Evolutionary conservation across 2,888 invertebrate species (phyloP), one percentile per base, ranked within the genome.

Genomic region (Dendrolimus pini): DNA sequence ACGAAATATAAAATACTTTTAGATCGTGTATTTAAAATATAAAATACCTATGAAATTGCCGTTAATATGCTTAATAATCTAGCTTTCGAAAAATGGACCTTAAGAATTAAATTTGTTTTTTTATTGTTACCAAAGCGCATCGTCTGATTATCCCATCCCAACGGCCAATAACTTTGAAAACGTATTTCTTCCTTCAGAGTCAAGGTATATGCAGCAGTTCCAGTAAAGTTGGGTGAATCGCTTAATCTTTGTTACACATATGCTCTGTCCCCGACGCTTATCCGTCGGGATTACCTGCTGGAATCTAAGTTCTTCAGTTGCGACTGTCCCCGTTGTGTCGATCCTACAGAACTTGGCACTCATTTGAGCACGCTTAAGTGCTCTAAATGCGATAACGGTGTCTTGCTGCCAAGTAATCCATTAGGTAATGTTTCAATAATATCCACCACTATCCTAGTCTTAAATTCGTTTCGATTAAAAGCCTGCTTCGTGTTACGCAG

Each of bases 281-380:
- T 93, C 52, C 91, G 97, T 0, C 92, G 96, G 55, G 93, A 93
- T 63, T 93, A 93, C 75, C 85, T 97, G 3, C 85, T 91, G 57
- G 93, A 94, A 71, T 94, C 96, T 41, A 97, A 97, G 89, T 95
- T 94, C 82, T 97, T 97, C 79, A 91, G 92, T 14, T 97, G 97
- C 78, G 92, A 91, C 42, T 97, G 97, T 69, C 71, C 84, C 2
- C 92, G 97, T 57, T 97, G 97, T 74, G 85, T 92, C 1, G 96
- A 97, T 80, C 95, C 96, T 9, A 94, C 94, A 0, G 97, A 97
- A 76, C 81, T 97, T 55, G 95, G 94, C 9, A 96, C 96, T 0
- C 93, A 96, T 72, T 92, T 96, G 74, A 95, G 96, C 65, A 94
- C 96, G 0, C 80, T 97, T 1, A 96, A 95, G 76, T 97, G 97